phyloP scores from a whole-genome alignment of 1,140 invertebrate genomes.

The Danaus melanippus region DNA sequence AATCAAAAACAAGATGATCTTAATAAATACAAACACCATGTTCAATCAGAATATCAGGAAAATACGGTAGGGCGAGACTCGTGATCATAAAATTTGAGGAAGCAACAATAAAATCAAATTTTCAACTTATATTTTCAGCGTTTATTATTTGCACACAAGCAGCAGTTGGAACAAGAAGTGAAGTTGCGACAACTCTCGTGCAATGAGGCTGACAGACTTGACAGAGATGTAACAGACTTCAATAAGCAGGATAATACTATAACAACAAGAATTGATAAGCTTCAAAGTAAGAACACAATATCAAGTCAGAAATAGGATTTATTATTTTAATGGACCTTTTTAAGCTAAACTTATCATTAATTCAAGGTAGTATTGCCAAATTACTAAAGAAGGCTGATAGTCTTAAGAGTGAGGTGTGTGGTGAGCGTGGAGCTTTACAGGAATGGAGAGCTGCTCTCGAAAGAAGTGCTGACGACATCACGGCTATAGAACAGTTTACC shows the following conservation, averaged over 20 bases:
- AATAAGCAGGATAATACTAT: slow-evolving; percentile 70
- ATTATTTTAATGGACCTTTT: slow-evolving; percentile 1
- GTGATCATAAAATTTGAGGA: slow-evolving; percentile 11
- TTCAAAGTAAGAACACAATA: slow-evolving; percentile 50
- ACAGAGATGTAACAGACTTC: slow-evolving; percentile 66
- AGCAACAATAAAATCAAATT: slow-evolving; percentile 9
- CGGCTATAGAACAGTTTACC: slow-evolving; percentile 76
- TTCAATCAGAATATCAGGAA: slow-evolving; percentile 72
- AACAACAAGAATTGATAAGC: slow-evolving; percentile 51
- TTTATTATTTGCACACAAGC: slow-evolving; percentile 73
- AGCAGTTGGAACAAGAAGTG: slow-evolving; percentile 76
- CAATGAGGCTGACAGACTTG: slow-evolving; percentile 67
- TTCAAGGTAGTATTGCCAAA: slow-evolving; percentile 57
- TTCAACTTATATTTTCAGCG: slow-evolving; percentile 31
- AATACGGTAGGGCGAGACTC: slow-evolving; percentile 62
- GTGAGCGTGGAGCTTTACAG: slow-evolving; percentile 74
- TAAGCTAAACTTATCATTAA: slow-evolving; percentile 5
- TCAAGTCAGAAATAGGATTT: neutral
- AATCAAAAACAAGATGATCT: slow-evolving; percentile 64
- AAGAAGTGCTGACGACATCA: slow-evolving; percentile 74
- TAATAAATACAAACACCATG: slow-evolving; percentile 69
- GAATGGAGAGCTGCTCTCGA: slow-evolving; percentile 77
- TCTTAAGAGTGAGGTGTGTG: slow-evolving; percentile 73
- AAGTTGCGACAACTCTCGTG: slow-evolving; percentile 69
- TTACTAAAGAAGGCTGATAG: slow-evolving; percentile 73